Conservation (phyloP, 2,113 vertebrate species). For the Coturnix japonica region DNA sequence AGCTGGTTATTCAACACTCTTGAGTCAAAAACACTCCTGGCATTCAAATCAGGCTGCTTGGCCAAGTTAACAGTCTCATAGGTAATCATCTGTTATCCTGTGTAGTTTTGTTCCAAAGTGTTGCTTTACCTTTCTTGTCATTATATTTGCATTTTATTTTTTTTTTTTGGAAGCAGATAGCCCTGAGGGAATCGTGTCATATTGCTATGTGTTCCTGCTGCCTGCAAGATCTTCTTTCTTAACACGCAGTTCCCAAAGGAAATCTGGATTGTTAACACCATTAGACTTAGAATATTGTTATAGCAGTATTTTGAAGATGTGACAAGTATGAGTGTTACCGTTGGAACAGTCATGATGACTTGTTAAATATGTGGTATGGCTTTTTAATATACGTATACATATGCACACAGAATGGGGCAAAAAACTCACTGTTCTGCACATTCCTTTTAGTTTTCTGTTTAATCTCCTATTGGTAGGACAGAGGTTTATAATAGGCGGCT, state of each 20-base stretch:
- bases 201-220: neutral
- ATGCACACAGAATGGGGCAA: neutral
- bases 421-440: neutral
- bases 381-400: neutral
- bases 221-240: neutral
- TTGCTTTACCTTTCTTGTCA: neutral
- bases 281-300: neutral
- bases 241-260: neutral
- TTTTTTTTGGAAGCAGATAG: no score
- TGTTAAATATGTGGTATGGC: neutral
- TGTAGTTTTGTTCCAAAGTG: neutral
- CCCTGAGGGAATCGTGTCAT: neutral
- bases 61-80: neutral
- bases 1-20: fast-evolving
- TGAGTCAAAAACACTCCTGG: fast-evolving
- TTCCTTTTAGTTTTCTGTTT: neutral
- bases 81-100: neutral
- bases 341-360: neutral
- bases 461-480: neutral
- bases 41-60: neutral
- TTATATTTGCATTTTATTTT: neutral
- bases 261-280: neutral
- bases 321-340: neutral
- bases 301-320: neutral
- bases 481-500: neutral